These are phyloP conservation scores for Engystomops pustulosus DNA, from an alignment of 2,113 vertebrate genomes.

Conservation along the genomic window DNA sequence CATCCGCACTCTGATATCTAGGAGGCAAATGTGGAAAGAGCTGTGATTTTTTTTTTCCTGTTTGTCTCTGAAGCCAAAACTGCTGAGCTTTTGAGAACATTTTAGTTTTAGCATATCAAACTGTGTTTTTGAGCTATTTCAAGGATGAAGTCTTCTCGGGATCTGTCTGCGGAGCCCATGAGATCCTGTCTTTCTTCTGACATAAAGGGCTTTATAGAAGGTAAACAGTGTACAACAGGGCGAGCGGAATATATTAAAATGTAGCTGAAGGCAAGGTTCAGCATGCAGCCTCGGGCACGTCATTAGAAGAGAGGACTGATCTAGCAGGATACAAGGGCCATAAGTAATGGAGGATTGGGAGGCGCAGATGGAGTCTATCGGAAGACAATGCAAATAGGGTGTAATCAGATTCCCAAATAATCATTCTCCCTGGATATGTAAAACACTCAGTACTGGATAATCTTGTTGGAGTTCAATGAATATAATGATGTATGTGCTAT, in stretches of 20 bases:
- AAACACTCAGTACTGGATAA: neutral
- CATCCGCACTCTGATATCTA: neutral
- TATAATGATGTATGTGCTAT: no score
- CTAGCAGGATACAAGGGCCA: neutral
- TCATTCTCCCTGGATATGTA: neutral
- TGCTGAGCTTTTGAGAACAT: slow-evolving; percentile 1
- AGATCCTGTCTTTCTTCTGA: slow-evolving; percentile 2
- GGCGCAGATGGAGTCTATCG: neutral
- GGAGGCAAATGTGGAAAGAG: neutral
- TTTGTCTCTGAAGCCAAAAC: neutral
- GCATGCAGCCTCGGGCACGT: neutral
- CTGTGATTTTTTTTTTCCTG: neutral
- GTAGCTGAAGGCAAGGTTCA: slow-evolving; percentile 16
- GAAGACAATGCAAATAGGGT: neutral
- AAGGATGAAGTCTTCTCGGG: neutral
- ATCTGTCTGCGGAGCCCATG: neutral
- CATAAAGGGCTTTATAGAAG: neutral
- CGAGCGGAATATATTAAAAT: neutral
- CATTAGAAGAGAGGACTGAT: neutral
- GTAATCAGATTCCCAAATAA: neutral
- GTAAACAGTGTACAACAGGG: slow-evolving; percentile 16
- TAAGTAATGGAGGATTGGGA: neutral
- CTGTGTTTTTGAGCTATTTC: neutral
- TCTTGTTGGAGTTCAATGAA: no score
- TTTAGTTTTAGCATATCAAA: neutral